These are phyloP conservation scores for Leucoptera coffeella DNA, from an alignment of 2,888 invertebrate genomes.

Conservation along the genomic window DNA sequence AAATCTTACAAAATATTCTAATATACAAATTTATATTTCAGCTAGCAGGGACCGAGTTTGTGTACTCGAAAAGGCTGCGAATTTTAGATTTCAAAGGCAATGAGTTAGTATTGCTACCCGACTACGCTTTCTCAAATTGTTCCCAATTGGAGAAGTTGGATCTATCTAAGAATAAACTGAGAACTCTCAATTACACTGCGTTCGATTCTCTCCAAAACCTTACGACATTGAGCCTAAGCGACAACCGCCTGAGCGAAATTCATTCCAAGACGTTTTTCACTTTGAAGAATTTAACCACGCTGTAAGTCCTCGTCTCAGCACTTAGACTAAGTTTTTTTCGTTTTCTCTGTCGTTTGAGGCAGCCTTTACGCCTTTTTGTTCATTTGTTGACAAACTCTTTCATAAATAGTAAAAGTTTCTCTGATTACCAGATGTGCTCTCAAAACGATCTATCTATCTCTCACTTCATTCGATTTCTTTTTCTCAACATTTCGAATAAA, in stretches of 20 bases:
- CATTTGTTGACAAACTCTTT: too few species aligned
- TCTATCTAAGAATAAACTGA: conserved; percentile 63
- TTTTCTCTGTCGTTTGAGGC: too few species aligned
- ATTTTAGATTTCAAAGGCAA: conserved; percentile 68
- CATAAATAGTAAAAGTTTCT: too few species aligned
- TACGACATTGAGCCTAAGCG: conserved; percentile 61
- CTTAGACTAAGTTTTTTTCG: too few species aligned
- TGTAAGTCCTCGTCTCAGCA: too few species aligned
- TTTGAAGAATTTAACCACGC: conserved; percentile 59
- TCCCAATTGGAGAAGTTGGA: conserved; percentile 59
- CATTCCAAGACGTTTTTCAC: conserved; percentile 58
- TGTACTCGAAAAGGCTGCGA: conserved; percentile 42
- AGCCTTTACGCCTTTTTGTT: too few species aligned
- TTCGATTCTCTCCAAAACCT: conserved; percentile 60
- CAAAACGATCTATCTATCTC: too few species aligned
- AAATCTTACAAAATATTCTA: too few species aligned
- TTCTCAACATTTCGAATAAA: too few species aligned
- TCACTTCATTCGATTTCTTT: too few species aligned
- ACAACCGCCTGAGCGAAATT: conserved; percentile 61
- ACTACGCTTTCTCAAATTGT: conserved; percentile 52
- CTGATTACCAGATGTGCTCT: too few species aligned
- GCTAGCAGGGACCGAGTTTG: conserved; percentile 51
- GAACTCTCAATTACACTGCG: conserved; percentile 52
- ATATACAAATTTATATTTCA: conserved; percentile 17
- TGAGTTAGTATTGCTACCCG: conserved; percentile 46